phyloP scores from a whole-genome alignment of 2,888 invertebrate species.

The Ormia ochracea region DNA sequence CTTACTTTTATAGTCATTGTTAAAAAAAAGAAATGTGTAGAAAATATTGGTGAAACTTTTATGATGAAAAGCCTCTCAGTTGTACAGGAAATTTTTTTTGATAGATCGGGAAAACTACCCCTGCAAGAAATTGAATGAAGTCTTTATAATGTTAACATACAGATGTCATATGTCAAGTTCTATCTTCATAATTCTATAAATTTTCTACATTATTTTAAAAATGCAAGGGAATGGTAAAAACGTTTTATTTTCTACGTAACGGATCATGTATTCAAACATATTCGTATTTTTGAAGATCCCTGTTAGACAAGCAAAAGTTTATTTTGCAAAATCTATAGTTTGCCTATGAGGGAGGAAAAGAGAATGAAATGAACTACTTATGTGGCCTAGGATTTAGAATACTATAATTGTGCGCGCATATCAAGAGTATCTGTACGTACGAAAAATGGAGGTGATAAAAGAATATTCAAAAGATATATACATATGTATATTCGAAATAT shows the following conservation, averaged over 20 bases:
- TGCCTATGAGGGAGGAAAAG: too few species aligned
- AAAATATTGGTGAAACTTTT: neutral
- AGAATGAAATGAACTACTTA: too few species aligned
- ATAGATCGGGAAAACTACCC: conserved; percentile 12
- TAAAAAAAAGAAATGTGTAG: conserved; percentile 26
- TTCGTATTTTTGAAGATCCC: neutral
- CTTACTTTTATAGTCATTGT: neutral
- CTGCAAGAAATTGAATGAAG: conserved; percentile 12
- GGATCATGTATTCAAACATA: neutral
- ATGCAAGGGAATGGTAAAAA: neutral
- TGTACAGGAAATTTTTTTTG: conserved; percentile 25
- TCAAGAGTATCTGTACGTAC: too few species aligned
- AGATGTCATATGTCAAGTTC: conserved; percentile 73
- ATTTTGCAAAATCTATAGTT: too few species aligned
- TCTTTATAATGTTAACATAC: conserved; percentile 65
- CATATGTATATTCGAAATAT: too few species aligned
- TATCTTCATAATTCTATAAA: conserved; percentile 44
- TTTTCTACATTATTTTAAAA: neutral
- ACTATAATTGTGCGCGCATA: too few species aligned
- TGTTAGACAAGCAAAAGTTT: too few species aligned
- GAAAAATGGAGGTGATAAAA: too few species aligned
- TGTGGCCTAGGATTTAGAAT: too few species aligned
- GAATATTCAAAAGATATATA: too few species aligned
- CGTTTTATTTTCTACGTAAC: neutral
- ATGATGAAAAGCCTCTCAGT: conserved; percentile 16